Base-by-base conservation (phyloP, 2,113 vertebrate genomes). In the Ptychochromis oligacanthus region DNA sequence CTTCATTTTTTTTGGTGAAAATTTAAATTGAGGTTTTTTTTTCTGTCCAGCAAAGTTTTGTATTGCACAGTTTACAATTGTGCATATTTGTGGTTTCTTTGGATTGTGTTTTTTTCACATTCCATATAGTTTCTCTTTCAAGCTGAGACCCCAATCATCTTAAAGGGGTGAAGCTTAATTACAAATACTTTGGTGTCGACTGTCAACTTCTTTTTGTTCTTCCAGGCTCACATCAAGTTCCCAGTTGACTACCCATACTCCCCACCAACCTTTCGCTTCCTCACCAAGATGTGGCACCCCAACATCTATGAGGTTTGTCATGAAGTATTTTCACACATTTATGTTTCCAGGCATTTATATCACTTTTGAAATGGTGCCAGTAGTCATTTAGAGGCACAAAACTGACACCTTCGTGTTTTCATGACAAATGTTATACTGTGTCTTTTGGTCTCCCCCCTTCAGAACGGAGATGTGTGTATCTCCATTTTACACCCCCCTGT, bases 201-300 rank as follows among this genome's bases (percentile, higher is more conserved):
- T 76, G 18, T 79, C 43, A 46, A 1, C 76, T 18, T 87, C 54
- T 87, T 22, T 82, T 90, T 86, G 34, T 78, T 84, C 40, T 75
- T 77, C 80, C 92, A 99, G 98, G 97, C 98, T 94, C 98, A 99
- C 94, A 98, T 99, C 96, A 99, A 98, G 94, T 99, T 99, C 94
- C 98, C 98, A 81, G 97, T 99, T 2, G 98, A 99, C 91, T 99
- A 99, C 86, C 98, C 98, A 7, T 99, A 99, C 95, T 99, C 97
- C 74, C 98, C 98, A 62, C 98, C 98, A 70, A 99, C 98, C 85
- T 99, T 99, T 95, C 97, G 97, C 90, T 99, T 99, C 90, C 97
- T 99, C 94, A 99, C 98, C 91, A 99, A 99, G 96, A 99, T 99
- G 98, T 99, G 98, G 98, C 98, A 99, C 78, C 98, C 98, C 85